Conservation (phyloP, 2,113 vertebrate genomes). For the Neogale vison region DNA sequence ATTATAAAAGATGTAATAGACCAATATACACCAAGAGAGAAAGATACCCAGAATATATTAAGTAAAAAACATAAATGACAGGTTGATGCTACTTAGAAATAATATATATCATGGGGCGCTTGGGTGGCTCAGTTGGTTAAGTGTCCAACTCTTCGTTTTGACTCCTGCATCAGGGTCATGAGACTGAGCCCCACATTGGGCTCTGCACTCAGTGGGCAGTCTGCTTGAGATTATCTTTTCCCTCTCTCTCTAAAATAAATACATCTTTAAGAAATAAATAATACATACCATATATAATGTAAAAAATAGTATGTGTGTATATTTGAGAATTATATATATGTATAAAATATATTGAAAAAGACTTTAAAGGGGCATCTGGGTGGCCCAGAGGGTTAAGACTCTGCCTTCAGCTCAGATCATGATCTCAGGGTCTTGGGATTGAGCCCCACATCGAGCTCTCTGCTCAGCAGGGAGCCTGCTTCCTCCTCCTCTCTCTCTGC, state of each 20-base stretch:
- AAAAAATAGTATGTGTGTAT: not conserved
- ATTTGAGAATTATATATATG: not conserved
- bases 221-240: not conserved
- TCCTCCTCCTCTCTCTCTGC: too few relatives aligned
- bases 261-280: not conserved
- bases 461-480: too few relatives aligned
- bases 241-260: not conserved
- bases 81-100: not conserved
- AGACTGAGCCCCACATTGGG: not conserved
- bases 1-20: not conserved
- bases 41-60: not conserved
- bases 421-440: too few relatives aligned
- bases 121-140: not conserved
- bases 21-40: not conserved
- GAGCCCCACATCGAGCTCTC: too few relatives aligned
- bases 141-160: not conserved
- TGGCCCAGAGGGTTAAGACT: too few relatives aligned
- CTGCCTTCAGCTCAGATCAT: too few relatives aligned
- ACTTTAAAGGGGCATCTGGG: too few relatives aligned
- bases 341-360: too few relatives aligned
- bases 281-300: not conserved
- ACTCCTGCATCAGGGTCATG: not conserved
- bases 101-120: not conserved
- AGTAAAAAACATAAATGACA: not conserved
- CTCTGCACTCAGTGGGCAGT: not conserved